Conservation (phyloP, 1,140 invertebrate species). For the Drosophila setifemur region DNA sequence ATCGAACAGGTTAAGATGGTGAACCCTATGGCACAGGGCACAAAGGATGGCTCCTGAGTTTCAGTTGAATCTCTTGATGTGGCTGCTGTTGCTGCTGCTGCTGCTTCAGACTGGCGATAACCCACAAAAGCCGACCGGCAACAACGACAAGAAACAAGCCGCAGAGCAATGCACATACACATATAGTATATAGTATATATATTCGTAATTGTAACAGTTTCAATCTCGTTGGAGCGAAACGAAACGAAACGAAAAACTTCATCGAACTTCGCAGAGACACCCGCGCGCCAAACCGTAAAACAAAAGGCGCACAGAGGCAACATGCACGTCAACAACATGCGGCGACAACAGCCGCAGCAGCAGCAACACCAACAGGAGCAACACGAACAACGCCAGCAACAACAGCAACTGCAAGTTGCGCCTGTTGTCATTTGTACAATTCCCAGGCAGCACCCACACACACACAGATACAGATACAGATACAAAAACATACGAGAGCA, state of each 20-base stretch:
- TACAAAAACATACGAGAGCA: slow-evolving; percentile 34
- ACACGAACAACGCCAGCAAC: slow-evolving; percentile 19
- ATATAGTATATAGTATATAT: background rate
- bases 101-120: background rate
- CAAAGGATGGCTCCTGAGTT: slow-evolving; percentile 1
- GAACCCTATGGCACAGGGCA: too few relatives aligned
- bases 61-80: background rate
- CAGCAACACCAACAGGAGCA: slow-evolving; percentile 23
- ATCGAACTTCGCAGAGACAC: slow-evolving; percentile 54
- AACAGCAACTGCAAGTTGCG: slow-evolving; percentile 49
- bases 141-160: slow-evolving; percentile 24
- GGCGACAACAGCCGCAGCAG: slow-evolving; percentile 51
- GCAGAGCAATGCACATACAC: too few relatives aligned
- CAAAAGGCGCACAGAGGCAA: slow-evolving; percentile 60
- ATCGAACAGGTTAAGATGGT: slow-evolving; percentile 34
- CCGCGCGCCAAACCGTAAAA: slow-evolving; percentile 62
- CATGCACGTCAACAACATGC: slow-evolving; percentile 73
- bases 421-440: slow-evolving; percentile 73
- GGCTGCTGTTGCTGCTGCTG: background rate
- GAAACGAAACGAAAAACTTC: slow-evolving; percentile 64
- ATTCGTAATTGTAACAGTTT: slow-evolving; percentile 68
- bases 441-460: slow-evolving; percentile 51
- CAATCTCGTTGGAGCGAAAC: slow-evolving; percentile 48
- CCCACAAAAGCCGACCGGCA: slow-evolving; percentile 14
- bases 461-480: too few relatives aligned